A percentile compares a stretch with the other conserved stretches of the same genome.
Evolutionary conservation across 2,888 invertebrate genomes (phyloP).

Genomic region (Cremastinae sp.): DNA sequence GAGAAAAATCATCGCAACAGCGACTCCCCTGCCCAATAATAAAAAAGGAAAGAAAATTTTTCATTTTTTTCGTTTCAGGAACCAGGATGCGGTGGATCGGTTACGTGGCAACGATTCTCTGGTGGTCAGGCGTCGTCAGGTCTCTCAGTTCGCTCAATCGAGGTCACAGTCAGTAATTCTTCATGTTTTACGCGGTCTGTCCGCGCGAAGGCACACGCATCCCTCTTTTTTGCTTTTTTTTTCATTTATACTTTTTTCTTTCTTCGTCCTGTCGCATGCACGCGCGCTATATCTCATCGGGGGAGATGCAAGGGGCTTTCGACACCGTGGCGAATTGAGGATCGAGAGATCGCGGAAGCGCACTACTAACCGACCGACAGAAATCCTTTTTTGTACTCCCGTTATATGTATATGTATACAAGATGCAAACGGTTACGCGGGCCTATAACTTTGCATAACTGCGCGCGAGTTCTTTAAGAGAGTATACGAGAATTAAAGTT

Average conservation of each 20-base stretch:
- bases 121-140: slow-evolving; percentile 80
- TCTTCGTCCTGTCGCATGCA: slow-evolving; percentile 10
- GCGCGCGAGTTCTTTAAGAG: too few species aligned
- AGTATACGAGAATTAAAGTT: too few species aligned
- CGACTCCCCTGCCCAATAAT: too few species aligned
- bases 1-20: too few species aligned
- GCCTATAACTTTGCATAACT: too few species aligned
- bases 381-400: slow-evolving; percentile 18
- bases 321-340: slow-evolving; percentile 38
- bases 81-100: slow-evolving; percentile 80
- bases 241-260: neutral
- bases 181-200: slow-evolving; percentile 57
- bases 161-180: slow-evolving; percentile 78
- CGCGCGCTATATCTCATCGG: too few species aligned
- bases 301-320: slow-evolving; percentile 6
- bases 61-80: slow-evolving; percentile 70
- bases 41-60: neutral
- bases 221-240: neutral
- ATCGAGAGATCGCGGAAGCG: slow-evolving; percentile 52
- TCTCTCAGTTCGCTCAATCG: slow-evolving; percentile 79
- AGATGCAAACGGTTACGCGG: neutral
- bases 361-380: slow-evolving; percentile 55
- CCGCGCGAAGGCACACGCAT: slow-evolving; percentile 1
- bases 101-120: slow-evolving; percentile 79
- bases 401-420: slow-evolving; percentile 1